phyloP scores from a whole-genome alignment of 92 coral and sea anemone genomes.

The Palythoa heliodiscus region DNA sequence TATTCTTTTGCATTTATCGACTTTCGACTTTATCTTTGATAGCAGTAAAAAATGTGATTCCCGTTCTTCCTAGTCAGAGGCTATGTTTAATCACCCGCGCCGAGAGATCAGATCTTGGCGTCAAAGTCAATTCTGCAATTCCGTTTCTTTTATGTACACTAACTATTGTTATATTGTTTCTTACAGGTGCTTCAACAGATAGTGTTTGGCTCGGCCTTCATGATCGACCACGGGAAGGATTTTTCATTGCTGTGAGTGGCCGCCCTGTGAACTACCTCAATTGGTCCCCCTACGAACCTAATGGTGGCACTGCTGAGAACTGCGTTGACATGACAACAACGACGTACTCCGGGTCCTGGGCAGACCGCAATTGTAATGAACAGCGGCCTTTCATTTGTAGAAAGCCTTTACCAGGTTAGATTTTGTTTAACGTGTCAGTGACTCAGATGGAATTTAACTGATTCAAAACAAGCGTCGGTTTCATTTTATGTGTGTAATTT shows the following conservation, averaged over 20 bases:
- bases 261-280: slow-evolving; percentile 63
- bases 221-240: slow-evolving; percentile 66
- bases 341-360: slow-evolving; percentile 65
- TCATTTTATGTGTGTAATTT: too few relatives aligned
- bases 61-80: too few relatives aligned
- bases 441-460: too few relatives aligned
- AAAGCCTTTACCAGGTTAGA: slow-evolving; percentile 69
- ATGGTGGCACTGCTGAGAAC: slow-evolving; percentile 66
- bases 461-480: background rate
- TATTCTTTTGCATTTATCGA: too few relatives aligned
- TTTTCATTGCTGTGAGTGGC: slow-evolving; percentile 74
- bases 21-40: too few relatives aligned
- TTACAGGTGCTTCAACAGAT: slow-evolving; percentile 43
- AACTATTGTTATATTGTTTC: background rate
- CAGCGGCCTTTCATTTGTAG: slow-evolving; percentile 63
- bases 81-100: too few relatives aligned
- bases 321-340: slow-evolving; percentile 72
- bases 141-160: background rate
- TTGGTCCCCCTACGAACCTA: slow-evolving; percentile 77
- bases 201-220: slow-evolving; percentile 84
- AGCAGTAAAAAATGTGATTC: too few relatives aligned
- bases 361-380: slow-evolving; percentile 70
- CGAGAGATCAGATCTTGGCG: too few relatives aligned
- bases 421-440: background rate
- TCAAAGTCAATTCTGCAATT: too few relatives aligned